Percentiles rank a stretch among this genome's conserved stretches.
Evolutionary conservation across 2,797 vertebrate genomes (phyloP).

Genomic region (Nothura maculosa): DNA sequence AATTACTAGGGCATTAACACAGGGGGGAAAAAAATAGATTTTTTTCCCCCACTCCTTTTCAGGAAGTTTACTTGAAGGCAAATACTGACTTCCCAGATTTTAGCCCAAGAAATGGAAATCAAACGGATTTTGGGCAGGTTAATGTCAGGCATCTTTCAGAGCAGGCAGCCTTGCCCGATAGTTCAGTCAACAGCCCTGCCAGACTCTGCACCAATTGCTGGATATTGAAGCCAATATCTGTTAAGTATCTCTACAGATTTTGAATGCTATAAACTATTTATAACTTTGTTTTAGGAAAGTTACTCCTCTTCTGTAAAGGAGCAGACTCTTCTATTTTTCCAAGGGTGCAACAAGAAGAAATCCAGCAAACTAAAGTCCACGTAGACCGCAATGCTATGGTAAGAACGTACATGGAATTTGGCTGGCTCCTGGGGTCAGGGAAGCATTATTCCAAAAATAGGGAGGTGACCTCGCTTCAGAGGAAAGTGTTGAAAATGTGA

Average conservation of each 20-base stretch:
- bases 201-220: not conserved
- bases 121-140: not conserved
- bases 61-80: not conserved
- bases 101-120: not conserved
- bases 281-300: constrained; percentile 85
- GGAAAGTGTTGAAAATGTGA: constrained; percentile 36
- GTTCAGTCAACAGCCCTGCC: not conserved
- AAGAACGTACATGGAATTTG: constrained; percentile 29
- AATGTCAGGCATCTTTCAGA: not conserved
- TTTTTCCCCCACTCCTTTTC: not conserved
- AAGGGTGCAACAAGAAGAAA: constrained; percentile 90
- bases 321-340: constrained; percentile 96
- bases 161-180: fast-evolving
- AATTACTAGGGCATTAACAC: not conserved
- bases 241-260: not conserved
- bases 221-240: not conserved
- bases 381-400: constrained; percentile 96
- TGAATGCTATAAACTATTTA: not conserved
- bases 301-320: constrained; percentile 95
- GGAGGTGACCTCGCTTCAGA: constrained; percentile 42
- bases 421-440: constrained; percentile 30
- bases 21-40: not conserved
- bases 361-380: constrained; percentile 89
- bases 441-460: constrained; percentile 42
- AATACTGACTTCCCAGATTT: fast-evolving